Base-by-base conservation (phyloP, 1,140 invertebrate genomes). In the Phenacoccus solenopsis region DNA sequence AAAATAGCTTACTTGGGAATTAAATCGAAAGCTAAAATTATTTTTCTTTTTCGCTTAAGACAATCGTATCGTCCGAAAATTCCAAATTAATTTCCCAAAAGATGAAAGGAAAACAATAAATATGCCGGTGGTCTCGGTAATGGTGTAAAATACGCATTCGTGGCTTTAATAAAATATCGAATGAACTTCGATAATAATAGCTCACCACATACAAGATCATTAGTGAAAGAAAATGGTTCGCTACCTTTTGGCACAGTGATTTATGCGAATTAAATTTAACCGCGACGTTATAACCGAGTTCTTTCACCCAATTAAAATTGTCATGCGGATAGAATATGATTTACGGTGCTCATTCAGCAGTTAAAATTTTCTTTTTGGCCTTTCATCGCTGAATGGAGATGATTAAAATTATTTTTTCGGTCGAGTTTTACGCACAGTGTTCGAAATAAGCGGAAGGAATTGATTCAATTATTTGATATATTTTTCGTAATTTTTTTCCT, bases 261-360 rank as follows among this genome's bases (percentile, higher is more conserved):
- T 49, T 49, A 49, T 16, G 38, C 38, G 38, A 49, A 49, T 49
- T 16, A 49, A 49, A 49, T 49, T 49, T 16, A 49, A 49, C 38
- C 38, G 30, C 30, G 13, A 13, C 30, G 13, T 32, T 32, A 32
- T 32, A 13, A 49, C 3, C 38, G 16, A 9, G 38, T 49, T 49
- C 38, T 49, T 49, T 49, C 38, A 49, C 38, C 38, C 38, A 49
- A 49, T 49, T 49, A 49, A 49, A 49, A 49, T 49, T 49, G 38
- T 49, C 38, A 49, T 49, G 12, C 38, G 38, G 38, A 10, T 16
- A n/a, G 13, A 16, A 49, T 10, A 16, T 49, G 38, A 49, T 49
- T 49, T 49, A 49, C 38, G 20, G 38, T 49, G 38, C 38, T 49
- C 38, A 49, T 49, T 49, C 38, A 49, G 38, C 38, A 49, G 16